phyloP scores from a whole-genome alignment of 2,113 vertebrate genomes.

The Sebastes fasciatus region DNA sequence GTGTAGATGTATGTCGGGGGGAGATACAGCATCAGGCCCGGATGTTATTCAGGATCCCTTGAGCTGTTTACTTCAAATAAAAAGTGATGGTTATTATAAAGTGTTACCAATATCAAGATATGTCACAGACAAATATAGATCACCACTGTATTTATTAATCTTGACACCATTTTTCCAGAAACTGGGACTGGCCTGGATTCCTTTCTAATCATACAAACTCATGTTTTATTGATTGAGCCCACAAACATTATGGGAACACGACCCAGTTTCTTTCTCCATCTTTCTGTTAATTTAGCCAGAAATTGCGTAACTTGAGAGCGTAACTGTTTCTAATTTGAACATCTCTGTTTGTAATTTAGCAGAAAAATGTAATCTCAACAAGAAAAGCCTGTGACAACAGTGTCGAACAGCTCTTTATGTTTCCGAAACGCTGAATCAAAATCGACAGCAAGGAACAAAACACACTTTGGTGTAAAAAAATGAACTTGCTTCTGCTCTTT shows the following conservation, averaged over 20 bases:
- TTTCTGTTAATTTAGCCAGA: slow-evolving; percentile 19
- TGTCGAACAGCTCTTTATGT: background rate
- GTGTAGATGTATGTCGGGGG: background rate
- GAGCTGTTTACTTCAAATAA: background rate
- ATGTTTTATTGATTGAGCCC: slow-evolving; percentile 67
- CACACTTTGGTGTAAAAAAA: background rate
- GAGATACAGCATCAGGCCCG: background rate
- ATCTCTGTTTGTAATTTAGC: slow-evolving; percentile 40
- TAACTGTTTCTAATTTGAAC: slow-evolving; percentile 43
- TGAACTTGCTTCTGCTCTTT: too few relatives aligned
- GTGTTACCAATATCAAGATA: too few relatives aligned
- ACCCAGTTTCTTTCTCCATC: slow-evolving; percentile 49
- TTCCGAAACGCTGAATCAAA: background rate
- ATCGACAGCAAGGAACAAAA: background rate
- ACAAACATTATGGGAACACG: slow-evolving; percentile 31
- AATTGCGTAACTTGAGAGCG: background rate
- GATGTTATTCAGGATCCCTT: background rate
- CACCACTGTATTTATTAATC: slow-evolving; percentile 12
- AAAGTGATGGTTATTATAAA: too few relatives aligned
- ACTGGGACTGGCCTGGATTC: slow-evolving; percentile 33
- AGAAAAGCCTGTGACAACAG: background rate
- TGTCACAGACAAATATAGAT: background rate
- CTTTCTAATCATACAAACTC: slow-evolving; percentile 28
- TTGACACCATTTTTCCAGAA: slow-evolving; percentile 21
- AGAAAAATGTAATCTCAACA: slow-evolving; percentile 1